These are phyloP conservation scores for Ianthella basta DNA, from an alignment of 37 sponge, comb jelly and placozoan species.

Conservation along the genomic window DNA sequence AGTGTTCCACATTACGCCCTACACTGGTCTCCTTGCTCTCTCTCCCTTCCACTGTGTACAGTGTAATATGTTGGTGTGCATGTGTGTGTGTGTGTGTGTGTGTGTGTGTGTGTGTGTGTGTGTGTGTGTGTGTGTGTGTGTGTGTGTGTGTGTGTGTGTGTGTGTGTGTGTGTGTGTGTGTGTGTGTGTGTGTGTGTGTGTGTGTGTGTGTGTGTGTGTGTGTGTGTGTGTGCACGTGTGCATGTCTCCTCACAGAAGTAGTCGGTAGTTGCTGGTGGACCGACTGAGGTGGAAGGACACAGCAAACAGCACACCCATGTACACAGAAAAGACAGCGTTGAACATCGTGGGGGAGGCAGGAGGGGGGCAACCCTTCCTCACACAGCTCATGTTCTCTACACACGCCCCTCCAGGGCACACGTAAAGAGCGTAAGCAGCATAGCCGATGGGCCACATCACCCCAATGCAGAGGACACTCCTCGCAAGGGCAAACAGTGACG, in stretches of 20 bases:
- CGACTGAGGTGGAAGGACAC: slow-evolving; percentile 65
- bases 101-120: too few relatives aligned
- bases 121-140: background rate
- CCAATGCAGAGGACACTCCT: slow-evolving; percentile 38
- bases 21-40: too few relatives aligned
- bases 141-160: slow-evolving; percentile 9
- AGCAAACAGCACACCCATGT: slow-evolving; percentile 61
- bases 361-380: background rate
- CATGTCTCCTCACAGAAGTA: slow-evolving; percentile 50
- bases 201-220: too few relatives aligned
- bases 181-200: too few relatives aligned
- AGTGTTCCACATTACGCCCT: too few relatives aligned
- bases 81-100: too few relatives aligned
- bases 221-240: too few relatives aligned
- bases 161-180: too few relatives aligned
- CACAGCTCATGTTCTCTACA: background rate
- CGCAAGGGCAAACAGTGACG: slow-evolving; percentile 43
- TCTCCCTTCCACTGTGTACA: too few relatives aligned
- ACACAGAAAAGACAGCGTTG: slow-evolving; percentile 56
- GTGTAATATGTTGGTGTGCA: too few relatives aligned
- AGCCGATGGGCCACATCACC: slow-evolving; percentile 56
- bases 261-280: slow-evolving; percentile 72
- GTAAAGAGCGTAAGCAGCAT: slow-evolving; percentile 44
- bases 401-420: background rate
- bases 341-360: background rate